Conservation (phyloP, 1,140 invertebrate genomes). For the Papilio xuthus region DNA sequence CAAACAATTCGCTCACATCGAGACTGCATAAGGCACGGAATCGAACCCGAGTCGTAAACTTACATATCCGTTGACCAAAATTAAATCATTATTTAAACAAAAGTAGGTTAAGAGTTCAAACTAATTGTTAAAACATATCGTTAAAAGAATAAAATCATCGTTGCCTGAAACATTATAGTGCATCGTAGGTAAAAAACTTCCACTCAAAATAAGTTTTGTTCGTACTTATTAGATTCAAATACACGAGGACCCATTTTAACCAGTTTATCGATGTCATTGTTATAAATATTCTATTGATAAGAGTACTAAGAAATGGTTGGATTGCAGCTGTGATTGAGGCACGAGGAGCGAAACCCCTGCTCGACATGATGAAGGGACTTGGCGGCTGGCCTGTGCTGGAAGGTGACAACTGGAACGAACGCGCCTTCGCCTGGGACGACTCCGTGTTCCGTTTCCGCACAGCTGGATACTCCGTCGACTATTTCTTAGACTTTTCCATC, state of each 20-base stretch:
- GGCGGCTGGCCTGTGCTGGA: slow-evolving; percentile 96
- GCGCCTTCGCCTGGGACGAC: slow-evolving; percentile 90
- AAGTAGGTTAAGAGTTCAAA: slow-evolving; percentile 10
- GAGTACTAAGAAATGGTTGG: slow-evolving; percentile 28
- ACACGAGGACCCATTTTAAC: no score
- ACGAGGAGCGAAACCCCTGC: slow-evolving; percentile 86
- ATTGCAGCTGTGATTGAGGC: slow-evolving; percentile 87
- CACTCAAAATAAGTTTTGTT: no score
- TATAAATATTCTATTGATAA: not conserved
- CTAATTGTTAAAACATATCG: not conserved
- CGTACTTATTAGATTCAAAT: not conserved
- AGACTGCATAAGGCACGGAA: not conserved
- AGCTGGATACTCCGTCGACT: slow-evolving; percentile 93
- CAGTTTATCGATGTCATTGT: not conserved
- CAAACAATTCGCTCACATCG: slow-evolving; percentile 14
- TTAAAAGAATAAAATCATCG: no score
- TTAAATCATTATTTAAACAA: not conserved
- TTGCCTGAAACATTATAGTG: no score
- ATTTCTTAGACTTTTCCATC: slow-evolving; percentile 96
- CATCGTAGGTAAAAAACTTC: no score
- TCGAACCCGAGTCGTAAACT: not conserved
- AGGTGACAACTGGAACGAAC: slow-evolving; percentile 87
- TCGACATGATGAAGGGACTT: slow-evolving; percentile 87
- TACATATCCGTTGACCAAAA: not conserved
- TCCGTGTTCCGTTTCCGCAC: slow-evolving; percentile 90